phyloP scores from a whole-genome alignment of 2,888 invertebrate genomes.

The Asteroscopus sphinx region DNA sequence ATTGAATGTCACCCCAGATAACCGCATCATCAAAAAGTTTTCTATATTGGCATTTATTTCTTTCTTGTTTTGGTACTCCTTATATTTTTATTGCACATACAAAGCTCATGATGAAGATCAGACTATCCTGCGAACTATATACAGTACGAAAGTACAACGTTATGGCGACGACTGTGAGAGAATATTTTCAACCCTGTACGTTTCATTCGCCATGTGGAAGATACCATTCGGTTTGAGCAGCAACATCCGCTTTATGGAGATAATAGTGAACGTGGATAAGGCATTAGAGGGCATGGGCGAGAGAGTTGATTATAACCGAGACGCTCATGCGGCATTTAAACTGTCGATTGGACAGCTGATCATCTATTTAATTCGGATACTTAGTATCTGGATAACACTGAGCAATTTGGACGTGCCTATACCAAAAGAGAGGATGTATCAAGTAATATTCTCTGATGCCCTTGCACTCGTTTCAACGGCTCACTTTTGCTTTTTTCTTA shows the following conservation, averaged over 20 bases:
- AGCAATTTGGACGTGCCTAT: constrained; percentile 57
- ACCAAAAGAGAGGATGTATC: constrained; percentile 71
- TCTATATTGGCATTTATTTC: constrained; percentile 62
- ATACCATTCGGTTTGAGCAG: constrained; percentile 67
- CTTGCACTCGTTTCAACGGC: constrained; percentile 65
- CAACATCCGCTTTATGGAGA: constrained; percentile 58
- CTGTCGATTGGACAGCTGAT: constrained; percentile 59
- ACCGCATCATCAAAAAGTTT: constrained; percentile 55
- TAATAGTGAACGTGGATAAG: constrained; percentile 68
- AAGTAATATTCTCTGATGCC: constrained; percentile 68
- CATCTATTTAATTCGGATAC: constrained; percentile 60
- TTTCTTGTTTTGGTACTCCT: constrained; percentile 60
- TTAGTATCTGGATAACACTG: constrained; percentile 67
- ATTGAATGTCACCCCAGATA: constrained; percentile 37
- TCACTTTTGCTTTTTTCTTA: constrained; percentile 67
- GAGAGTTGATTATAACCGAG: constrained; percentile 62
- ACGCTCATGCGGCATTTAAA: constrained; percentile 56
- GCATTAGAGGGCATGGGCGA: constrained; percentile 66
- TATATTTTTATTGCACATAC: constrained; percentile 70
- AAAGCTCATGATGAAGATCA: constrained; percentile 67
- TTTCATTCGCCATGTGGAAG: constrained; percentile 69
- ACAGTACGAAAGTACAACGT: constrained; percentile 72
- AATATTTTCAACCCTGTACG: constrained; percentile 61
- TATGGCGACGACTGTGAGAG: constrained; percentile 78
- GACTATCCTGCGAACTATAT: constrained; percentile 72